These are phyloP conservation scores for Oryzias woworae DNA, from an alignment of 2,113 vertebrate species.

Conservation along the genomic window DNA sequence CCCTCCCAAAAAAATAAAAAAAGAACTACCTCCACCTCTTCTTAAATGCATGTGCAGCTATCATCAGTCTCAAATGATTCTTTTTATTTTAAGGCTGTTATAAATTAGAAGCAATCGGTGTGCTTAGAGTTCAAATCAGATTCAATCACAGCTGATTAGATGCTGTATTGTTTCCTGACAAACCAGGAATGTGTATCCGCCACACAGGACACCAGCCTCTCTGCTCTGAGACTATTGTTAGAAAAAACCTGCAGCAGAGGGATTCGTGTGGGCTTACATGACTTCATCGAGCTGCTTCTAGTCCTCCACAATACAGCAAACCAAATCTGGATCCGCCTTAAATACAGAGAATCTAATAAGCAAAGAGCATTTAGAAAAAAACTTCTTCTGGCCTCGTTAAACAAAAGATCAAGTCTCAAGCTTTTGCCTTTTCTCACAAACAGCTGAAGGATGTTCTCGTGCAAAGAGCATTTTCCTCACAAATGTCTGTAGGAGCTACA, in stretches of 20 bases:
- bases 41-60: no score
- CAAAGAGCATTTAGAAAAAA: not conserved
- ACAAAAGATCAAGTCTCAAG: conserved; percentile 13
- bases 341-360: not conserved
- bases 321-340: conserved; percentile 9
- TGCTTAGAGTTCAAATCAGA: no score
- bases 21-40: no score
- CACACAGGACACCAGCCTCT: conserved; percentile 43
- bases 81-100: conserved; percentile 23
- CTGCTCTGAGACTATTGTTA: conserved; percentile 27
- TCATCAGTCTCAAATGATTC: conserved; percentile 22
- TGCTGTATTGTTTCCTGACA: conserved; percentile 10
- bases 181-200: conserved; percentile 27
- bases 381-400: not conserved
- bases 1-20: not conserved
- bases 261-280: conserved; percentile 37
- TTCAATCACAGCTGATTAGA: conserved; percentile 6
- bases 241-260: conserved; percentile 21
- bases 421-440: conserved; percentile 19
- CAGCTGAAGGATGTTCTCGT: conserved; percentile 17
- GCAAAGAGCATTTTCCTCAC: conserved; percentile 33
- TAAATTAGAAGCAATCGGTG: no score
- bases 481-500: conserved; percentile 38
- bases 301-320: conserved; percentile 5
- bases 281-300: conserved; percentile 25